Base-by-base conservation (phyloP, 2,888 invertebrate genomes). In the Opisthograptis luteolata region DNA sequence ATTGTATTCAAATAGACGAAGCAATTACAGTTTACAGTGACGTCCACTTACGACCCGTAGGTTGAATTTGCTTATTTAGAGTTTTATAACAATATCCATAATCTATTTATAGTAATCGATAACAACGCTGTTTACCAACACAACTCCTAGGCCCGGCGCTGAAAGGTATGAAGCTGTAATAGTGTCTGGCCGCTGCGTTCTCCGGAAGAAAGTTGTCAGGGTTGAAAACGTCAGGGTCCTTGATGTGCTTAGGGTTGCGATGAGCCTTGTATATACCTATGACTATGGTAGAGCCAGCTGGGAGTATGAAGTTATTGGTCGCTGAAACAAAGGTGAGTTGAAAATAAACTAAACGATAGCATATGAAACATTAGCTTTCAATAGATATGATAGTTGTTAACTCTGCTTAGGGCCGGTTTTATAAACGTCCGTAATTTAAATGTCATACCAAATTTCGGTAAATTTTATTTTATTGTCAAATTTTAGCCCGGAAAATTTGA, bases 141-240 rank as follows among this genome's bases (percentile, higher is more conserved):
- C 95, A 95, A 64, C 95, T 32, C 8, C 95, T 92, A 2, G 95
- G 95, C 25, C 95, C 95, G 32, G 95, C 95, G 46, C 94, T 95
- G 89, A 95, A 95, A 0, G 95, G 95, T 53, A 95, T 93, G 73
- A 93, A 95, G 49, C 94, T 93, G 73, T 95, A 95, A 72, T 95
- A 95, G 64, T 95, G 95, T 32, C 95, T 92, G 60, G 93, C 93
- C 9, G 93, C 93, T 7, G 93, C 93, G 42, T 93, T 93, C 72
- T 96, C 95, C 0, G 95, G 95, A 25, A 95, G 78, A 91, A 95
- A 95, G 74, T 95, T 96, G 68, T 95, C 95, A 0, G 95, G 96
- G 73, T 96, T 91, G 78, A 95, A 96, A 49, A 91, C 92, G 0
- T 93, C 87, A 0, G 95, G 94, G 60, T 95, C 92, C 41, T 93